Percentiles rank a stretch among this genome's conserved stretches.
Evolutionary conservation across 1,140 invertebrate species (phyloP).

Genomic region (Cyphomyrmex costatus): DNA sequence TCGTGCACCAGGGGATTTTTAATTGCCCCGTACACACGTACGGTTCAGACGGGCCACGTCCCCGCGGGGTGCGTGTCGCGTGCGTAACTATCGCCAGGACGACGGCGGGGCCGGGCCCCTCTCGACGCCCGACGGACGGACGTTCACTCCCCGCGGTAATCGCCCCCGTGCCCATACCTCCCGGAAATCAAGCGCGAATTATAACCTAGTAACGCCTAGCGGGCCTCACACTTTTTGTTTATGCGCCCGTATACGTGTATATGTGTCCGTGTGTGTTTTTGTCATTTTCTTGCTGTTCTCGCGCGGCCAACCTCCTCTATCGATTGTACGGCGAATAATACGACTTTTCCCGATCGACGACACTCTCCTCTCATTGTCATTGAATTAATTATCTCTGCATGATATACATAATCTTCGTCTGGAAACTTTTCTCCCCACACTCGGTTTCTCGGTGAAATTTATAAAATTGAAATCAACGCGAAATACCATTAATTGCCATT

Average conservation of each 20-base stretch:
- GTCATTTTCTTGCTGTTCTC: constrained; percentile 67
- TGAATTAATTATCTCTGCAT: constrained; percentile 18
- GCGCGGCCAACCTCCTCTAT: constrained; percentile 15
- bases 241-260: constrained; percentile 58
- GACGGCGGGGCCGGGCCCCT: not conserved
- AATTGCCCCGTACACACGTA: constrained; percentile 73
- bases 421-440: not conserved
- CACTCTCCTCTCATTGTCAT: not conserved
- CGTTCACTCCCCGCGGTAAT: constrained; percentile 9
- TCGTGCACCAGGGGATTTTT: constrained; percentile 78
- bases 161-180: constrained; percentile 22
- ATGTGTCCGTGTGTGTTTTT: constrained; percentile 66
- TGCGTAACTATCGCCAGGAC: not conserved
- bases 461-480: not conserved
- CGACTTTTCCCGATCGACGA: not conserved
- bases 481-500: not conserved
- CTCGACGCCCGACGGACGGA: not conserved
- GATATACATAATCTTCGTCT: not conserved
- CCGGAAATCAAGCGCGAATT: constrained; percentile 76
- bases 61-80: not conserved
- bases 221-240: constrained; percentile 79
- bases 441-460: not conserved
- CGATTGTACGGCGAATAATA: constrained; percentile 36
- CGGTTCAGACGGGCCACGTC: constrained; percentile 50
- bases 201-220: constrained; percentile 81